phyloP scores from a whole-genome alignment of 1,140 invertebrate species.

The Arion vulgaris region DNA sequence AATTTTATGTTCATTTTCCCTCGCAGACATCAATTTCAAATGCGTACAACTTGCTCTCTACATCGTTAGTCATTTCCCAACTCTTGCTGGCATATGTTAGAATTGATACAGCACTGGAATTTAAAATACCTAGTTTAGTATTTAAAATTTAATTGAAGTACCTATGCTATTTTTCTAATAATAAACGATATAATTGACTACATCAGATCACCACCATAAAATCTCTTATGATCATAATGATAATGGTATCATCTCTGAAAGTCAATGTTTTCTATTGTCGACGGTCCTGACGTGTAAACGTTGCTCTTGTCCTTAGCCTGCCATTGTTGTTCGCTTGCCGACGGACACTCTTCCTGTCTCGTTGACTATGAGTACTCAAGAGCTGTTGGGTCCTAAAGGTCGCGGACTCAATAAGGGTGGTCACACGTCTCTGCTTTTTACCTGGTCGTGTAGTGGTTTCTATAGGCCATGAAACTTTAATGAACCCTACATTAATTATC shows the following conservation, averaged over 20 bases:
- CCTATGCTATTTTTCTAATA: no score
- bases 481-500: constrained; percentile 29
- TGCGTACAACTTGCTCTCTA: no score
- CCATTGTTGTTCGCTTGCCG: not conserved
- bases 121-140: no score
- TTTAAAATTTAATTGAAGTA: no score
- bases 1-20: no score
- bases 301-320: not conserved
- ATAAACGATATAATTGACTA: no score
- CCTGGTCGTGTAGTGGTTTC: constrained; percentile 16
- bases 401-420: not conserved
- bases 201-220: no score
- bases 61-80: no score
- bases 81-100: no score
- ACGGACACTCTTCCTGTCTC: not conserved
- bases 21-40: no score
- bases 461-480: constrained; percentile 26
- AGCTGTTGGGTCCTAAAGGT: not conserved
- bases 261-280: not conserved
- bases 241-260: not conserved
- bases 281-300: not conserved
- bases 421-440: constrained; percentile 19
- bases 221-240: no score
- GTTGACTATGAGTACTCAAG: not conserved
- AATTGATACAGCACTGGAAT: no score